These are phyloP conservation scores for Papilio dardanus DNA, from an alignment of 1,140 invertebrate genomes.

Conservation along the genomic window DNA sequence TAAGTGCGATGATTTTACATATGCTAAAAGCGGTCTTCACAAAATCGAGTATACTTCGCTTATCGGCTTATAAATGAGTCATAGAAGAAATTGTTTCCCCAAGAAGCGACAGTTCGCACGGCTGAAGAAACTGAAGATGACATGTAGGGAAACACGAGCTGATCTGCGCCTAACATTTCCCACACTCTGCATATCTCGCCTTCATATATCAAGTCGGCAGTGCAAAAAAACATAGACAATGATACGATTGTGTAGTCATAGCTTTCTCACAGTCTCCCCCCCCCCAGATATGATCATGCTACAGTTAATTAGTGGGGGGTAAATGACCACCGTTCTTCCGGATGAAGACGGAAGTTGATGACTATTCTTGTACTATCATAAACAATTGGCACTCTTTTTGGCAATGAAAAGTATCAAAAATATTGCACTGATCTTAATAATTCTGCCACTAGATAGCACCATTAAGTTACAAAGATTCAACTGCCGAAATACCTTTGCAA, in stretches of 20 bases:
- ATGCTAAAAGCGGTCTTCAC: too few relatives aligned
- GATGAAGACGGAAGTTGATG: slow-evolving; percentile 25
- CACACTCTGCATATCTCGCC: slow-evolving; percentile 81
- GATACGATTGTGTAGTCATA: slow-evolving; percentile 79
- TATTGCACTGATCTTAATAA: too few relatives aligned
- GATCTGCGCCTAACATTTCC: slow-evolving; percentile 59
- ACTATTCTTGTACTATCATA: not conserved
- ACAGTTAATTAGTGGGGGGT: slow-evolving; percentile 75
- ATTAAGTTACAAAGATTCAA: too few relatives aligned
- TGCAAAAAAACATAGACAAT: slow-evolving; percentile 80
- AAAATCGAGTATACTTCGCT: not conserved
- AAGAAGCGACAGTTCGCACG: slow-evolving; percentile 59
- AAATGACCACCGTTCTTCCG: slow-evolving; percentile 71
- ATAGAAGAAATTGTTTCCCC: not conserved
- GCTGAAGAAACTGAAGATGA: slow-evolving; percentile 72
- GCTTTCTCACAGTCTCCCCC: slow-evolving; percentile 76
- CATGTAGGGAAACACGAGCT: slow-evolving; percentile 74
- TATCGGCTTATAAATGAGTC: not conserved
- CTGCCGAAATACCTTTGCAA: too few relatives aligned
- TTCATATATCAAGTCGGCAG: slow-evolving; percentile 76
- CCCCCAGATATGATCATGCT: slow-evolving; percentile 71
- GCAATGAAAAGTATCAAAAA: too few relatives aligned
- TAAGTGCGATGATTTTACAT: too few relatives aligned
- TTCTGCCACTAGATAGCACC: too few relatives aligned
- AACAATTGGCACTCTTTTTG: too few relatives aligned